A percentile compares a stretch with the other conserved stretches of the same genome.
Evolutionary conservation across 2,888 invertebrate genomes (phyloP).

Genomic region (Agriopis leucophaearia): DNA sequence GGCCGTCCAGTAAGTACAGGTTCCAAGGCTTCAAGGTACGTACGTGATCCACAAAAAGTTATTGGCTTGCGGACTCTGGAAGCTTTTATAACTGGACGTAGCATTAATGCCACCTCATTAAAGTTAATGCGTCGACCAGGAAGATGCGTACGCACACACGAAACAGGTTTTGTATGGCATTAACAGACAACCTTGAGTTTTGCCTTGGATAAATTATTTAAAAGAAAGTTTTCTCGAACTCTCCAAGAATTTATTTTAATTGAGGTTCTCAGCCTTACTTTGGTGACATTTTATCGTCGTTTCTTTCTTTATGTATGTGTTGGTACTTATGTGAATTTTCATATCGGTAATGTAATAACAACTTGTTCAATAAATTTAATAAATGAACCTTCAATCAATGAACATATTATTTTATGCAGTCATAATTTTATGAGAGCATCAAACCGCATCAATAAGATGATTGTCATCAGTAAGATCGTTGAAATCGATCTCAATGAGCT

Average conservation of each 20-base stretch:
- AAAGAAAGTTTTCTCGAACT: conserved; percentile 44
- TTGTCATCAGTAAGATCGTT: conserved; percentile 50
- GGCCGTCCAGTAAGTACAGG: conserved; percentile 54
- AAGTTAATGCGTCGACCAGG: conserved; percentile 45
- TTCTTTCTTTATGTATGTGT: not conserved
- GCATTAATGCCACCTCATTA: conserved; percentile 55
- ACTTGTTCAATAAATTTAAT: not conserved
- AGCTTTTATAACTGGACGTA: conserved; percentile 56
- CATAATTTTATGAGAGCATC: conserved; percentile 24
- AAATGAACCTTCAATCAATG: not conserved
- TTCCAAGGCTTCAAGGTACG: conserved; percentile 49
- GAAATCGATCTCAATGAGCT: conserved; percentile 59
- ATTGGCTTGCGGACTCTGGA: conserved; percentile 55
- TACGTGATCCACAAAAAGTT: conserved; percentile 56
- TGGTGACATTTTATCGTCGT: not conserved
- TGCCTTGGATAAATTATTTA: conserved; percentile 38
- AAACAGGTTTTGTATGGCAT: conserved; percentile 52
- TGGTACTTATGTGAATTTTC: not conserved
- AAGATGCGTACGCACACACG: conserved; percentile 45
- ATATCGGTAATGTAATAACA: conserved; percentile 2
- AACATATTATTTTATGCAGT: not conserved
- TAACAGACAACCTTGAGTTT: conserved; percentile 47
- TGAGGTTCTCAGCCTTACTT: conserved; percentile 14
- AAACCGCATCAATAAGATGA: conserved; percentile 39
- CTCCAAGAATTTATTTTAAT: conserved; percentile 37